These are phyloP conservation scores for Trachemys scripta DNA, from an alignment of 2,113 vertebrate species.

Conservation along the genomic window DNA sequence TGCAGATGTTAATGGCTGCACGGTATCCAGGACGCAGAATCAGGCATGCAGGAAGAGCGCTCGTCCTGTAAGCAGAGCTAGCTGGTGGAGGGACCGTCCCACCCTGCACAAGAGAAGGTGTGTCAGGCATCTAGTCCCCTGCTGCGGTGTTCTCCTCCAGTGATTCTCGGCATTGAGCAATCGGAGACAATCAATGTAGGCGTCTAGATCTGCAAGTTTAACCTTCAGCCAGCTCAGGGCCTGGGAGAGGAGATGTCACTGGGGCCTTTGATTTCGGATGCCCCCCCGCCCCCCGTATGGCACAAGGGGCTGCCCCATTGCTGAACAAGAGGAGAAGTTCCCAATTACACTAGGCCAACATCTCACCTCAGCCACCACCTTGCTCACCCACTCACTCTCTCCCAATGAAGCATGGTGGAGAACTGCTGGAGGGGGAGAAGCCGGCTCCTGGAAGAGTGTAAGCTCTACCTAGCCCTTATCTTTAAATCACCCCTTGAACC, in stretches of 20 bases:
- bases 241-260: neutral
- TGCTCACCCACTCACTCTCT: neutral
- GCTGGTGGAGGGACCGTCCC: neutral
- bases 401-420: no score
- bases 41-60: neutral
- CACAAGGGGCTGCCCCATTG: rapidly evolving
- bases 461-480: neutral
- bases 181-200: no score
- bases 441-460: neutral
- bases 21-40: no score
- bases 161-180: neutral
- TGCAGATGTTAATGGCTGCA: rapidly evolving
- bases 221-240: rapidly evolving
- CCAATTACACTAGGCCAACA: neutral
- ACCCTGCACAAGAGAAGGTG: neutral
- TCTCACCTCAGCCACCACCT: neutral
- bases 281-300: neutral
- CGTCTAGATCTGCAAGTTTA: neutral
- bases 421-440: no score
- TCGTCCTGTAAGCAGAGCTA: neutral
- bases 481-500: neutral
- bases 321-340: neutral
- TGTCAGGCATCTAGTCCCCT: neutral
- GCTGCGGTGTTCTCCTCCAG: neutral
- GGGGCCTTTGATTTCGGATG: neutral